Percentiles rank a stretch among this genome's conserved stretches.
Evolutionary conservation across 1,140 invertebrate species (phyloP).

Genomic region (Batillaria attramentaria): DNA sequence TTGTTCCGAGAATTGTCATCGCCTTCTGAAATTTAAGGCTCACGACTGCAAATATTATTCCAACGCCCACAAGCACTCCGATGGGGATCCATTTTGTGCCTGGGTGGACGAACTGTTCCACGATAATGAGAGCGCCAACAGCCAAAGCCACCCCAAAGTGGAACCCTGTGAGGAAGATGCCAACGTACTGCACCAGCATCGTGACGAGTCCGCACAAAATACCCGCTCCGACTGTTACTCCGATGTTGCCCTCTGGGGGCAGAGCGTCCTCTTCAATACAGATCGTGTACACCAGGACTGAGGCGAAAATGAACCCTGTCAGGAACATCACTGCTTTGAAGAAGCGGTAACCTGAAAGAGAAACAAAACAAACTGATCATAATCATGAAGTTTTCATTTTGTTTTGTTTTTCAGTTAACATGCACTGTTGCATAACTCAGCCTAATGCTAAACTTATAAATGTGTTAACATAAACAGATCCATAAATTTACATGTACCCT

Average conservation of each 20-base stretch:
- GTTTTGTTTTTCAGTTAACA: too few relatives aligned
- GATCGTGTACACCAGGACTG: conserved; percentile 84
- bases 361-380: too few relatives aligned
- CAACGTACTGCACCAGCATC: conserved; percentile 85
- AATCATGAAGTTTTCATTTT: too few relatives aligned
- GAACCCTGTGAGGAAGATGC: conserved; percentile 87
- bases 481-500: too few relatives aligned
- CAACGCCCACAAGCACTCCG: conserved; percentile 78
- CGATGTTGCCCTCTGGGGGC: conserved; percentile 83
- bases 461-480: too few relatives aligned
- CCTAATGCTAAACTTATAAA: too few relatives aligned
- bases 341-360: conserved; percentile 85
- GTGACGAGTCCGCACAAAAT: conserved; percentile 85
- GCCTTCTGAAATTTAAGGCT: conserved; percentile 84
- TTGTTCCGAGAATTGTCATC: conserved; percentile 83
- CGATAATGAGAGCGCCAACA: conserved; percentile 73
- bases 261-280: conserved; percentile 83
- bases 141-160: conserved; percentile 81
- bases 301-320: conserved; percentile 88
- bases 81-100: conserved; percentile 80
- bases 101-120: conserved; percentile 65
- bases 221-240: conserved; percentile 82
- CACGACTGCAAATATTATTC: conserved; percentile 81
- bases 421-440: too few relatives aligned
- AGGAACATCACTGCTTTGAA: conserved; percentile 93